Conservation (phyloP, 2,888 invertebrate species). For the Apotomis capreana region DNA sequence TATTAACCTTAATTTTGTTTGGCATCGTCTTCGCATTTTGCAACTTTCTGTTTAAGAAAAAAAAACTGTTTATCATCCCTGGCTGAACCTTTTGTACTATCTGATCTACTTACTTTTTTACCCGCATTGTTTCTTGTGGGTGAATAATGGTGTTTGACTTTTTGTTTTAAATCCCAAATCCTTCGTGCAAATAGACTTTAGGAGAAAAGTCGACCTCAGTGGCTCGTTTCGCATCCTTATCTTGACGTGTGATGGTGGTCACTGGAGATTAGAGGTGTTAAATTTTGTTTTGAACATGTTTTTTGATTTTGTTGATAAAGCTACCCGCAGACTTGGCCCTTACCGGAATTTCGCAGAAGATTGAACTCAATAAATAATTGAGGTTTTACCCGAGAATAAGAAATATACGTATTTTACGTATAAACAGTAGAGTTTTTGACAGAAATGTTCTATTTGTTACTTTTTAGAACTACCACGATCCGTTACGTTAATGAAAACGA, state of each 20-base stretch:
- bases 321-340: conserved; percentile 36
- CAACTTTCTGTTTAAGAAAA: conserved; percentile 51
- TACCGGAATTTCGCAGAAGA: background rate
- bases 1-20: conserved; percentile 37
- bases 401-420: too few species aligned
- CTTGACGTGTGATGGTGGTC: conserved; percentile 60
- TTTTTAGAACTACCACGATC: too few species aligned
- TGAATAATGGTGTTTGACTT: conserved; percentile 68
- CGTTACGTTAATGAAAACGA: too few species aligned
- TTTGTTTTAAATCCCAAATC: conserved; percentile 70
- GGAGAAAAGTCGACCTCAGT: conserved; percentile 62
- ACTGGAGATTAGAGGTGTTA: conserved; percentile 69
- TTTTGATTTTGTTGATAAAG: conserved; percentile 60
- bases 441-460: too few species aligned
- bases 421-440: too few species aligned
- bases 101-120: conserved; percentile 78
- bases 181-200: conserved; percentile 75
- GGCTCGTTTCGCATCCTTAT: conserved; percentile 58
- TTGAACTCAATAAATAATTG: too few species aligned
- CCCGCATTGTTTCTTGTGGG: conserved; percentile 67
- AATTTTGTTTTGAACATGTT: conserved; percentile 58
- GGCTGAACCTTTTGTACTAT: conserved; percentile 74
- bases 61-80: conserved; percentile 73
- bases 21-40: conserved; percentile 13
- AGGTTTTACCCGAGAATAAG: too few species aligned